Evolutionary conservation across 2,888 invertebrate genomes (phyloP).

Genomic region (Acrobeloides nanus): DNA sequence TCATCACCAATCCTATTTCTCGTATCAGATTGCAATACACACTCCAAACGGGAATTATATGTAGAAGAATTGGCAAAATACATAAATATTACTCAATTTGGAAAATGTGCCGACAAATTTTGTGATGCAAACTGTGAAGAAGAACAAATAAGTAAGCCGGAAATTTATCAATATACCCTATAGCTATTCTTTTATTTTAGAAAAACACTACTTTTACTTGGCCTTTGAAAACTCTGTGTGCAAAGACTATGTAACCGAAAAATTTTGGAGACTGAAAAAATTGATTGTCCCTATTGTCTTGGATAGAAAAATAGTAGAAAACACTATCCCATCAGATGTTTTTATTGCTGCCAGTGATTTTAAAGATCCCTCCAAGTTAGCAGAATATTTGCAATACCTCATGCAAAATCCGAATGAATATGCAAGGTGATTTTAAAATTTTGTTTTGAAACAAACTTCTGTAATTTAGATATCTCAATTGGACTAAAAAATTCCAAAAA

Average conservation of each 20-base stretch:
- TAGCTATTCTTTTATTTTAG: slow-evolving; percentile 17
- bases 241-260: slow-evolving; percentile 46
- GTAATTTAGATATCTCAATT: slow-evolving; percentile 5
- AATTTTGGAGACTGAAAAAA: slow-evolving; percentile 39
- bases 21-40: slow-evolving; percentile 37
- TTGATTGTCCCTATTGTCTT: slow-evolving; percentile 39
- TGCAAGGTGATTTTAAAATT: slow-evolving; percentile 19
- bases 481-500: not conserved
- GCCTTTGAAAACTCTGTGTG: slow-evolving; percentile 49
- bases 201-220: slow-evolving; percentile 39
- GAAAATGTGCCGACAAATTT: not conserved
- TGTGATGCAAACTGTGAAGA: slow-evolving; percentile 7
- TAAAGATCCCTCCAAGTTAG: slow-evolving; percentile 53
- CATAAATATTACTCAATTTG: slow-evolving; percentile 11
- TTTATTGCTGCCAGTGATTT: slow-evolving; percentile 58
- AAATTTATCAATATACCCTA: not conserved
- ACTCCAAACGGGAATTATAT: slow-evolving; percentile 29
- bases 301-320: slow-evolving; percentile 3
- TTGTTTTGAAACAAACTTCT: not conserved
- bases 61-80: slow-evolving; percentile 20
- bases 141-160: slow-evolving; percentile 12
- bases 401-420: slow-evolving; percentile 55
- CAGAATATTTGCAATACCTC: slow-evolving; percentile 54
- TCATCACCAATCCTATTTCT: slow-evolving; percentile 37
- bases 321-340: slow-evolving; percentile 1